Conservation (phyloP, 1,140 invertebrate genomes). For the Wasmannia auropunctata region DNA sequence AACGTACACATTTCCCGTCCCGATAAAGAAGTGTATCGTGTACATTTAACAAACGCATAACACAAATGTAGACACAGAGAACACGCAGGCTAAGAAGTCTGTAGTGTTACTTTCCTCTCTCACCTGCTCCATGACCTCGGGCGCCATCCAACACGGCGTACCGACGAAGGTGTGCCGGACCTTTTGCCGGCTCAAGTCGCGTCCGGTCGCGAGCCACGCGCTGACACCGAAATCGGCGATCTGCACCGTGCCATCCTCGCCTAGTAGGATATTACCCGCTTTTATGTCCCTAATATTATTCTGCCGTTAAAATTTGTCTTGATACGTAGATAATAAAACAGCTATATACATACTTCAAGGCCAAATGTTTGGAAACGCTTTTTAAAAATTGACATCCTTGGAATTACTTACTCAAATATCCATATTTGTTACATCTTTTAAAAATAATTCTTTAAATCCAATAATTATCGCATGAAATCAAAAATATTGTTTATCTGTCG, state of each 20-base stretch:
- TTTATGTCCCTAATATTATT: slow-evolving; percentile 94
- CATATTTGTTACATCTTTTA: too few relatives aligned
- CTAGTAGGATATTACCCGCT: slow-evolving; percentile 98
- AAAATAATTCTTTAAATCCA: too few relatives aligned
- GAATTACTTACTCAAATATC: too few relatives aligned
- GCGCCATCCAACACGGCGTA: slow-evolving; percentile 99
- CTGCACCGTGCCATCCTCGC: slow-evolving; percentile 99
- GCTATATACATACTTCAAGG: not conserved
- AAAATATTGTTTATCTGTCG: too few relatives aligned
- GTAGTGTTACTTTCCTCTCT: slow-evolving; percentile 86
- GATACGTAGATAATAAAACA: slow-evolving; percentile 20
- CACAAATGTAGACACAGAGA: slow-evolving; percentile 75
- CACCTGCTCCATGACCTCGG: slow-evolving; percentile 99
- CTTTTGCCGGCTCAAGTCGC: slow-evolving; percentile 97
- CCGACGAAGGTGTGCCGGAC: slow-evolving; percentile 98
- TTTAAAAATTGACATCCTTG: too few relatives aligned
- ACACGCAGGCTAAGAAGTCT: slow-evolving; percentile 84
- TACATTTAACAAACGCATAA: slow-evolving; percentile 53
- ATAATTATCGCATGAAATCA: too few relatives aligned
- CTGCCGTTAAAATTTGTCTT: slow-evolving; percentile 65
- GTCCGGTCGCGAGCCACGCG: slow-evolving; percentile 95
- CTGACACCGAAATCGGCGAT: slow-evolving; percentile 98
- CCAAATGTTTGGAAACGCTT: too few relatives aligned
- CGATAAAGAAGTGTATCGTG: slow-evolving; percentile 44
- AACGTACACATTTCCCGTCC: slow-evolving; percentile 23